These are phyloP conservation scores for Physeter macrocephalus DNA, from an alignment of 2,113 vertebrate species.

Conservation along the genomic window DNA sequence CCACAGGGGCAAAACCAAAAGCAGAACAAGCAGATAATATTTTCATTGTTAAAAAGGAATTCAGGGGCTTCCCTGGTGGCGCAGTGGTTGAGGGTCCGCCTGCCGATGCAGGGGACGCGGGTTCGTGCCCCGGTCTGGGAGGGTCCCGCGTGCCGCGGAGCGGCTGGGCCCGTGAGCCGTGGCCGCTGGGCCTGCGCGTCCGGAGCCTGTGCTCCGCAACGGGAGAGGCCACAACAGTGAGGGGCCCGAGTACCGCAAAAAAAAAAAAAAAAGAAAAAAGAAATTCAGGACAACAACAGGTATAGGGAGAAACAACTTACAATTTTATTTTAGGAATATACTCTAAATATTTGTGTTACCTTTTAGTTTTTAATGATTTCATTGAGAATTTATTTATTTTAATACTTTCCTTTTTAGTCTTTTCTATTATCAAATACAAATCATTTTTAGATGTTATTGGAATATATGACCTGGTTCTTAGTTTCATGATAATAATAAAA, in stretches of 20 bases:
- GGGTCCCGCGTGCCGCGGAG: too few relatives aligned
- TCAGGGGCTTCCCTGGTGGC: too few relatives aligned
- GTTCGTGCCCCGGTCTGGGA: too few relatives aligned
- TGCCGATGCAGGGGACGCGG: too few relatives aligned
- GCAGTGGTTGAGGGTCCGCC: too few relatives aligned
- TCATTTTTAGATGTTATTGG: background rate
- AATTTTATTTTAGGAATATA: background rate
- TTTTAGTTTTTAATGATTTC: background rate
- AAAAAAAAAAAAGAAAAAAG: too few relatives aligned
- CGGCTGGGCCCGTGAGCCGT: too few relatives aligned
- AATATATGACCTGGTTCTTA: background rate
- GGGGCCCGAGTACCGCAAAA: too few relatives aligned
- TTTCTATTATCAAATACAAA: background rate
- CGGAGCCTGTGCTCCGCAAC: too few relatives aligned
- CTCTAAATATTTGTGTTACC: background rate
- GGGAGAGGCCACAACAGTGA: too few relatives aligned
- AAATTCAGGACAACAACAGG: background rate
- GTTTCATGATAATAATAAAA: background rate
- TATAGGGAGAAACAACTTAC: too few relatives aligned
- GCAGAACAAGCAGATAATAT: background rate
- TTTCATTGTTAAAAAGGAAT: background rate
- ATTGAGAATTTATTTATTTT: background rate
- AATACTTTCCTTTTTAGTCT: background rate
- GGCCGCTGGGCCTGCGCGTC: too few relatives aligned
- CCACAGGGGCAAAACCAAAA: background rate